These are phyloP conservation scores for Campoletis sonorensis DNA, from an alignment of 1,140 invertebrate species.

Conservation along the genomic window DNA sequence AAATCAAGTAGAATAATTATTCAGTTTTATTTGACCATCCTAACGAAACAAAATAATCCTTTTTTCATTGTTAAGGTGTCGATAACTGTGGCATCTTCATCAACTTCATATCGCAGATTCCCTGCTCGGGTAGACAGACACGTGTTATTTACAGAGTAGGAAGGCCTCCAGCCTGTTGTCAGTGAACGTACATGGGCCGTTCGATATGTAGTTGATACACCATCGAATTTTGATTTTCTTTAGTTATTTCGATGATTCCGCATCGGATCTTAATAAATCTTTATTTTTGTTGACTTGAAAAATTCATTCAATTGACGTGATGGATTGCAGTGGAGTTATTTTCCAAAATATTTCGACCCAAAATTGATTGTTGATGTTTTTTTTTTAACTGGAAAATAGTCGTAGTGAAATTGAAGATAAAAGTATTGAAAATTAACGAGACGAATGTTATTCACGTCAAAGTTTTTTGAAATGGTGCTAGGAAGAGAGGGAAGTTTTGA, in stretches of 20 bases:
- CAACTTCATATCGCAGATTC: background rate
- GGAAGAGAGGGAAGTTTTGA: background rate
- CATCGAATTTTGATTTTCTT: background rate
- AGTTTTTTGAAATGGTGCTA: background rate
- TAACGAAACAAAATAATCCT: background rate
- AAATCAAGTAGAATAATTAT: no score
- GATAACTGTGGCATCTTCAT: background rate
- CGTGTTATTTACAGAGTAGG: slow-evolving; percentile 10
- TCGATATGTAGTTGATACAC: background rate
- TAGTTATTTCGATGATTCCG: background rate
- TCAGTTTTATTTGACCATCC: background rate
- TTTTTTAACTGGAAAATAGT: no score
- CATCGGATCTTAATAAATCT: no score
- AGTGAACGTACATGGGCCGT: background rate
- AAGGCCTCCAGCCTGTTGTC: background rate
- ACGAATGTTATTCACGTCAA: no score
- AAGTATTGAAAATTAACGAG: no score
- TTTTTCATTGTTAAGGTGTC: background rate
- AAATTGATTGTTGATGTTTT: no score
- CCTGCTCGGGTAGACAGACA: background rate
- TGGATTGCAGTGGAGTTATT: no score
- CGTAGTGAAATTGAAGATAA: no score
- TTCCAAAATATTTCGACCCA: no score
- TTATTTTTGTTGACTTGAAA: no score
- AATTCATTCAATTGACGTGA: no score